Evolutionary conservation across 1,140 invertebrate genomes (phyloP), one percentile per base, ranked within the genome.

Genomic region (Dendroctonus valens): DNA sequence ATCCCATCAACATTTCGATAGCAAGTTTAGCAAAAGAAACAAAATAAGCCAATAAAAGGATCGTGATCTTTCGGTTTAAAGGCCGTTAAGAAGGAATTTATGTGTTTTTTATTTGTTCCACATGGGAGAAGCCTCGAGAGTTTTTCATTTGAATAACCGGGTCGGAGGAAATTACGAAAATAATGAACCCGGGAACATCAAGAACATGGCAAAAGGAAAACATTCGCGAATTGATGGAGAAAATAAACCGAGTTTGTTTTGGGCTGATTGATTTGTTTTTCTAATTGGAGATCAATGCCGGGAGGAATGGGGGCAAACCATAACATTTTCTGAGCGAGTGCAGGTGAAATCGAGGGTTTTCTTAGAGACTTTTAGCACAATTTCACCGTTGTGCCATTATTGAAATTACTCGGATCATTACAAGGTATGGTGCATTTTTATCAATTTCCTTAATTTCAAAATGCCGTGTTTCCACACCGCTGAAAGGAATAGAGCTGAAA

Each of bases 41-140:
- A 49, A 49, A 59, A 59, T 49, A 59, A 49, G 46, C 58, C 49
- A 49, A 59, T 59, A 59, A 59, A 59, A 59, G 8, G 9, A 59
- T 59, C 42, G 58, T 59, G 46, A 59, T 59, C 42, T 59, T 59
- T 39, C 6, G 58, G 42, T 59, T 59, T 49, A 49, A 49, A 59
- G 58, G 44, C 58, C n/a, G 14, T 59, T 59, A 59, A 49, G 49
- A 6, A 39, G 9, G 46, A 48, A 59, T 59, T 59, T 59, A 59
- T 59, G 46, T 48, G 58, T 59, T 59, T 59, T 59, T 59, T 59
- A 59, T 59, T 59, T 49, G 42, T 59, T 59, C 46, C 58, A 59
- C 58, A 59, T 59, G 46, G n/a, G 58, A 42, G 14, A 48, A 26
- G 14, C 49, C 15, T n/a, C 11, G 39, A 49, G 6, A 11, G 40